phyloP scores from a whole-genome alignment of 37 sponge, comb jelly and placozoan genomes.

The Chondrosia reniformis region DNA sequence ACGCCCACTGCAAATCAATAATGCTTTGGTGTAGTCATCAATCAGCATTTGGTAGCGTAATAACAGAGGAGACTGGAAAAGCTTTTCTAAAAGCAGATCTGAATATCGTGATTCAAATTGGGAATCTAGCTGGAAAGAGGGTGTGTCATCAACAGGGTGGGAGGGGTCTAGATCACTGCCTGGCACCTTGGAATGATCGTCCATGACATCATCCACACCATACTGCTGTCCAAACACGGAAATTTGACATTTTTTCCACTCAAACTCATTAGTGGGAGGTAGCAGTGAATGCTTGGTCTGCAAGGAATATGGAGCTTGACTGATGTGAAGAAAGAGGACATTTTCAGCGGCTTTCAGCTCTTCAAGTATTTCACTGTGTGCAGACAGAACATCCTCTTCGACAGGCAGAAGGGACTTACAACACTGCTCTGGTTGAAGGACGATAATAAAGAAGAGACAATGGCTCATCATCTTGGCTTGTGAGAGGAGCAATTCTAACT shows the following conservation, averaged over 20 bases:
- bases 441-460: background rate
- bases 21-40: conserved; percentile 48
- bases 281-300: conserved; percentile 55
- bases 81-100: no score
- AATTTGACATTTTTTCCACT: conserved; percentile 43
- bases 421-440: conserved; percentile 16
- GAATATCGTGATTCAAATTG: background rate
- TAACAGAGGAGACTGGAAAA: background rate
- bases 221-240: background rate
- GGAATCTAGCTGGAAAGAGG: background rate
- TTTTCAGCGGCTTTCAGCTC: conserved; percentile 21
- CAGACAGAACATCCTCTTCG: background rate
- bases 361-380: conserved; percentile 10
- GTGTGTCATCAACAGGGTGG: no score
- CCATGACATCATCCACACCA: background rate
- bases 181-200: background rate
- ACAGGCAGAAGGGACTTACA: conserved; percentile 5
- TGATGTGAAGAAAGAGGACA: conserved; percentile 48
- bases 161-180: background rate
- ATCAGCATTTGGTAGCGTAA: conserved; percentile 37
- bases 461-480: background rate
- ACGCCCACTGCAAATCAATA: background rate
- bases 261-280: conserved; percentile 49
- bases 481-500: background rate
- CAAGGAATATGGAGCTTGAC: conserved; percentile 57